Evolutionary conservation across 2,797 vertebrate species (phyloP).

Genomic region (Lithobates sylvaticus): DNA sequence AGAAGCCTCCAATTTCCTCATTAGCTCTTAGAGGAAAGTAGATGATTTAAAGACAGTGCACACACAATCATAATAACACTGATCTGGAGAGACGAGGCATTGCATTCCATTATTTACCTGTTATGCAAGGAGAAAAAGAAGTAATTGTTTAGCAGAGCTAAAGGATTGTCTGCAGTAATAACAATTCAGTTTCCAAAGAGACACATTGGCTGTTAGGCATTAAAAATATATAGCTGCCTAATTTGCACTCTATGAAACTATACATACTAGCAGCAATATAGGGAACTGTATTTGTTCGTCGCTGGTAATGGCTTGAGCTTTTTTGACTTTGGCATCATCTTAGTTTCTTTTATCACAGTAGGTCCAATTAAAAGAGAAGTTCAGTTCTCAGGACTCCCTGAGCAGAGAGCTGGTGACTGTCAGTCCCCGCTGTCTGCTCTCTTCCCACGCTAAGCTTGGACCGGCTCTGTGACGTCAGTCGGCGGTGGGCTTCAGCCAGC

Average conservation of each 20-base stretch:
- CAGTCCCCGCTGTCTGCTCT: no score
- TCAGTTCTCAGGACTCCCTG: no score
- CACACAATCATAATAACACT: conserved; percentile 62
- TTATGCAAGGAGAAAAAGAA: background rate
- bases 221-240: background rate
- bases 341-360: no score
- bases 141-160: background rate
- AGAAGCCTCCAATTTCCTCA: conserved; percentile 68
- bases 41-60: conserved; percentile 67
- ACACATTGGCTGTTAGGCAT: background rate
- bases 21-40: conserved; percentile 68
- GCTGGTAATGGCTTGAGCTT: background rate
- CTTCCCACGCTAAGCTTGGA: no score
- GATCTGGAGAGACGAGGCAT: conserved; percentile 30
- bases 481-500: no score
- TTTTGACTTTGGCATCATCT: background rate
- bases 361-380: no score
- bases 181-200: background rate
- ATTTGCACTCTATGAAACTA: background rate
- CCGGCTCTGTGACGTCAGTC: no score
- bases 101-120: conserved; percentile 39
- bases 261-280: background rate
- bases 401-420: no score
- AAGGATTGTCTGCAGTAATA: background rate
- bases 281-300: no score